Evolutionary conservation across 2,797 vertebrate genomes (phyloP), one percentile per base, ranked within the genome.

Genomic region (Leptodactylus fallax): DNA sequence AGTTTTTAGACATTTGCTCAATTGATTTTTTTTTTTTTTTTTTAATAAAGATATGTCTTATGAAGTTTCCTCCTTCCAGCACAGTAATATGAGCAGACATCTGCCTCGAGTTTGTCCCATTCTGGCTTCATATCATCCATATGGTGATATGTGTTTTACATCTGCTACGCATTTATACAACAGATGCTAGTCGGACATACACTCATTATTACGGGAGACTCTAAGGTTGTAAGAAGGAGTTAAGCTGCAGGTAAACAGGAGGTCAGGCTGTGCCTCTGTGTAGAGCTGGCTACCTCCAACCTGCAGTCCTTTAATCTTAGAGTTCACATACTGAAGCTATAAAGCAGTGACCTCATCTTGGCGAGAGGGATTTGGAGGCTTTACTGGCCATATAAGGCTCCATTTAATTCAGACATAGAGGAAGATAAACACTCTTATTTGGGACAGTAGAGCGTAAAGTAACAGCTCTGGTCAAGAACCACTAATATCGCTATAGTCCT

Each of bases 321-420:
- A 49, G 69, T 58, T 86, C 79, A 83, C 72, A 79, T 55, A 56
- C 21, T 83, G 85, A 69, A 86, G 36, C 74, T 78, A 88, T 84
- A 88, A 84, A 84, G 86, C 87, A 92, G 92, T 95, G 94, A 94
- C 92, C 91, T 90, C 87, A 93, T 88, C 87, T 91, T 93, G 94
- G 94, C 94, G 92, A 61, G 90, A 90, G 91, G 91, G 92, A 89
- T 71, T 45, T 91, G 84, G 76, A 89, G 92, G 92, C 6, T 63
- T 90, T 92, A 91, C 91, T 93, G 90, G 91, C 95, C 95, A 94
- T 95, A 95, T 95, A 95, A 94, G 94, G 94, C 86, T 90, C 82
- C 84, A 90, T 90, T 92, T 87, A 91, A 92, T 92, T 93, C 90
- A 90, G 90, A 93, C 91, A 90, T 88, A 89, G 91, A 86, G 90